A percentile compares a stretch with the other conserved stretches of the same genome.
phyloP scores from a whole-genome alignment of 1,140 invertebrate genomes.

The Drosophila melanogaster region Release_6_plus_ISO1_MT NT_037436.4:4061001-4061500 shows the following conservation, averaged over 20 bases:
- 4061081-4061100: too few species aligned
- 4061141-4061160: conserved; percentile 87
- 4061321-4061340: background rate
- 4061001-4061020: conserved; percentile 20
- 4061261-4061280: background rate
- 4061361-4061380: conserved; percentile 30
- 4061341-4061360: background rate
- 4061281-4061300: conserved; percentile 67
- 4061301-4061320: conserved; percentile 51
- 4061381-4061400: background rate
- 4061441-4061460: conserved; percentile 86
- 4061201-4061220: conserved; percentile 89
- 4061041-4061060: conserved; percentile 45
- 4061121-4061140: conserved; percentile 86
- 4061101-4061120: conserved; percentile 78
- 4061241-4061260: background rate
- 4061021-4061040: conserved; percentile 67
- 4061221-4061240: conserved; percentile 44
- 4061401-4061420: conserved; percentile 69
- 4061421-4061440: conserved; percentile 85
- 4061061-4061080: fast-evolving
- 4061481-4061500: conserved; percentile 51
- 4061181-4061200: conserved; percentile 87
- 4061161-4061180: conserved; percentile 86
- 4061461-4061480: conserved; percentile 88